Percentiles rank a stretch among this genome's conserved stretches.
phyloP scores from a whole-genome alignment of 2,888 invertebrate genomes.

The Eilema sororculum region DNA sequence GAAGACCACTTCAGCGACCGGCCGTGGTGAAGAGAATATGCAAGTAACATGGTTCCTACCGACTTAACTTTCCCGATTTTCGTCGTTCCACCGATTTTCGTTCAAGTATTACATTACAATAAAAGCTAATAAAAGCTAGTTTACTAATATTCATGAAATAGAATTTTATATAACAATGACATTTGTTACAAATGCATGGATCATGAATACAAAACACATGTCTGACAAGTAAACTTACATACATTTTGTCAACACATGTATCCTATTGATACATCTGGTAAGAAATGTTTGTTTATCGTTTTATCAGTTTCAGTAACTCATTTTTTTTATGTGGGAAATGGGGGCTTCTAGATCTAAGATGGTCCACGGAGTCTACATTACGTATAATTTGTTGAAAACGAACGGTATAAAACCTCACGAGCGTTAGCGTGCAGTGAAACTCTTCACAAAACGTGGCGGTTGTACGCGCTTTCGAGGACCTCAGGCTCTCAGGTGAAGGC shows the following conservation, averaged over 20 bases:
- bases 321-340: not conserved
- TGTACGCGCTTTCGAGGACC: too few species aligned
- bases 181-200: not conserved
- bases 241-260: conserved; percentile 38
- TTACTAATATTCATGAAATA: too few species aligned
- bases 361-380: not conserved
- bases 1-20: not conserved
- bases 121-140: too few species aligned
- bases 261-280: conserved; percentile 24
- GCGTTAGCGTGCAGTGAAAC: too few species aligned
- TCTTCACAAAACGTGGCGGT: too few species aligned
- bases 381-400: too few species aligned
- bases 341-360: too few species aligned
- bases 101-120: too few species aligned
- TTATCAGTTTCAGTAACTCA: not conserved
- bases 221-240: conserved; percentile 40
- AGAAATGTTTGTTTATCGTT: conserved; percentile 26
- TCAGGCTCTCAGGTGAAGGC: too few species aligned
- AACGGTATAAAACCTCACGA: too few species aligned
- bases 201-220: conserved; percentile 28
- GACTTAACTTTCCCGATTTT: not conserved
- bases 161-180: too few species aligned
- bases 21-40: not conserved
- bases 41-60: not conserved
- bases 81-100: too few species aligned